Base-by-base conservation (phyloP, 2,113 vertebrate species). In the Bombycilla garrulus region DNA sequence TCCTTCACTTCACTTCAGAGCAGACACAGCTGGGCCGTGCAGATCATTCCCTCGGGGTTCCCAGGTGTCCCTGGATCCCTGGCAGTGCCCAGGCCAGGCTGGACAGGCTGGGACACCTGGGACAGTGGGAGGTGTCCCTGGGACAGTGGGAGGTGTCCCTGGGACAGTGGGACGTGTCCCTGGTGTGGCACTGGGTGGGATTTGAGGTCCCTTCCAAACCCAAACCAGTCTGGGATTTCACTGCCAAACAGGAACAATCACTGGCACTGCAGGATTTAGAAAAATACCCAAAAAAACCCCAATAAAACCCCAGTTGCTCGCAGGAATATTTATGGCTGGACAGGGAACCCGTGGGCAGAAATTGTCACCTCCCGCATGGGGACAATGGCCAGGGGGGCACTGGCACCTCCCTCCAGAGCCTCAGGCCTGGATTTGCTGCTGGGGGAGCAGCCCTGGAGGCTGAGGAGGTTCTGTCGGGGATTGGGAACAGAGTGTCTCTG, bases 351-450 rank as follows among this genome's bases (percentile, higher is more conserved):
- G 11, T n/a, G 60, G 22, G 25, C 11, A 1, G 57, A 1, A 6
- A 2, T 4, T 29, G 62, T 6, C n/a, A 25, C 54, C 47, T 87
- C 24, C 61, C 45, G 72, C 2, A 0, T 0, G 0, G 53, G 25
- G 44, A n/a, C 54, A 33, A 9, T 7, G 8, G 36, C 47, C 64
- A 54, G 16, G 0, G 3, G 28, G 61, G 77, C 69, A 25, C 15
- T 54, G 50, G 6, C 48, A 3, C 11, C 36, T 65, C 44, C 31
- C 45, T 38, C 3, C 31, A 22, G 50, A 36, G 40, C 78, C 56
- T 22, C 28, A 9, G 31, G 8, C 10, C 36, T 1, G 4, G 11
- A 0, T 16, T 67, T 60, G 51, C 10, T 5, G 22, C 58, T 11
- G n/a, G 29, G 53, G 12, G 53, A 29, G 17, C 25, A 3, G 17